Evolutionary conservation across 2,797 vertebrate genomes (phyloP).

Genomic region (Eulemur albifrons): DNA sequence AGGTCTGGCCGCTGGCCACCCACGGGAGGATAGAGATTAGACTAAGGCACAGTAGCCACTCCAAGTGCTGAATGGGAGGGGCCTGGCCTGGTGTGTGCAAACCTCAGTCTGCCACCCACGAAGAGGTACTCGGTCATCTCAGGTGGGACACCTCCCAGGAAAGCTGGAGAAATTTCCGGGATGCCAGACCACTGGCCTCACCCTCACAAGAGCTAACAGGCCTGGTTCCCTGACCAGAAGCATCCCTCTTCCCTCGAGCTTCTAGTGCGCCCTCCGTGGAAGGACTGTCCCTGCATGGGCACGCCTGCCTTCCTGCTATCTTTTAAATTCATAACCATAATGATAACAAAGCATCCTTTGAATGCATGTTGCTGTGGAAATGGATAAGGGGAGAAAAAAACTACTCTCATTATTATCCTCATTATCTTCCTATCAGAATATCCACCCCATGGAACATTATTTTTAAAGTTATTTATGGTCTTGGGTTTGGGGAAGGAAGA

Average conservation of each 20-base stretch:
- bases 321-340: not conserved
- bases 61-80: not conserved
- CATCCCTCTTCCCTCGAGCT: not conserved
- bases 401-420: not conserved
- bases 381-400: not conserved
- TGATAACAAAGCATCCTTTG: not conserved
- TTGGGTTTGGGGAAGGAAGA: conserved; percentile 17
- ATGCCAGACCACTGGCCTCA: not conserved
- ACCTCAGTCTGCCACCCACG: not conserved
- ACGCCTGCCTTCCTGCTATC: not conserved
- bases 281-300: not conserved
- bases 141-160: not conserved
- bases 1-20: not conserved
- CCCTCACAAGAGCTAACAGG: not conserved
- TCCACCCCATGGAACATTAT: conserved; percentile 1
- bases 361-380: not conserved
- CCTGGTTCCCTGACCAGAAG: not conserved
- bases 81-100: not conserved
- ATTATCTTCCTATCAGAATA: not conserved
- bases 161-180: not conserved
- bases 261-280: not conserved
- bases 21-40: not conserved
- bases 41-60: not conserved
- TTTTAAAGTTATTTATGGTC: conserved; percentile 45
- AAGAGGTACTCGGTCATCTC: not conserved